phyloP scores from a whole-genome alignment of 92 coral and sea anemone genomes.

The Actinostola sp. region DNA sequence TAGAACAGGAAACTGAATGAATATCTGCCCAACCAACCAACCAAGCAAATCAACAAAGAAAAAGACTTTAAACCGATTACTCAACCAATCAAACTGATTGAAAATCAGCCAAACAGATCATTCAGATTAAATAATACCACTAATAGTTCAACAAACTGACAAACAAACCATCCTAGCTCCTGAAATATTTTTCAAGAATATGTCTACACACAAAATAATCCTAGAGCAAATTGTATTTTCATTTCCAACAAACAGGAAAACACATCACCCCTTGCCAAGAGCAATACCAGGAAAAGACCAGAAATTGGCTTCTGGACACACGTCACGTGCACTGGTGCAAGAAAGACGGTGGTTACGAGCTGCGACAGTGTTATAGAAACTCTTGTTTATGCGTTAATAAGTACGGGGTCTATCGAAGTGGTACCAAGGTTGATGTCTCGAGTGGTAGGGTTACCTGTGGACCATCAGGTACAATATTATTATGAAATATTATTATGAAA shows the following conservation, averaged over 20 bases:
- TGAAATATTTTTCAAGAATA: too few species aligned
- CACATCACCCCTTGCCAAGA: conserved; percentile 57
- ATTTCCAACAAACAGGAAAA: conserved; percentile 37
- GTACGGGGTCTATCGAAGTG: conserved; percentile 64
- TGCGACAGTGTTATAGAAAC: conserved; percentile 62
- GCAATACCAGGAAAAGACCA: conserved; percentile 70
- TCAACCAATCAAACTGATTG: too few species aligned
- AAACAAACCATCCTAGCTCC: too few species aligned
- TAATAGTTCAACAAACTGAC: too few species aligned
- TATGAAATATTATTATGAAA: too few species aligned
- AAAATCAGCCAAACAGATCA: too few species aligned
- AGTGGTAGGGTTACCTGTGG: conserved; percentile 62
- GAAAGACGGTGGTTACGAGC: conserved; percentile 65
- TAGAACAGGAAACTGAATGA: too few species aligned
- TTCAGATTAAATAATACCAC: too few species aligned
- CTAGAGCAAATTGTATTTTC: neutral
- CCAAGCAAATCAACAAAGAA: too few species aligned
- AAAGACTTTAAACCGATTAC: too few species aligned
- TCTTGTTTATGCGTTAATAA: conserved; percentile 81
- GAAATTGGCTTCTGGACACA: conserved; percentile 71
- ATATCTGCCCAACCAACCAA: too few species aligned
- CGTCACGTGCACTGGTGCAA: conserved; percentile 78
- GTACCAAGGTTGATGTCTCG: conserved; percentile 48
- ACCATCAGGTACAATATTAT: conserved; percentile 66
- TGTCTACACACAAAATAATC: too few species aligned